phyloP scores from a whole-genome alignment of 35 echinoderm and acorn worm species.

The Apostichopus japonicus region DNA sequence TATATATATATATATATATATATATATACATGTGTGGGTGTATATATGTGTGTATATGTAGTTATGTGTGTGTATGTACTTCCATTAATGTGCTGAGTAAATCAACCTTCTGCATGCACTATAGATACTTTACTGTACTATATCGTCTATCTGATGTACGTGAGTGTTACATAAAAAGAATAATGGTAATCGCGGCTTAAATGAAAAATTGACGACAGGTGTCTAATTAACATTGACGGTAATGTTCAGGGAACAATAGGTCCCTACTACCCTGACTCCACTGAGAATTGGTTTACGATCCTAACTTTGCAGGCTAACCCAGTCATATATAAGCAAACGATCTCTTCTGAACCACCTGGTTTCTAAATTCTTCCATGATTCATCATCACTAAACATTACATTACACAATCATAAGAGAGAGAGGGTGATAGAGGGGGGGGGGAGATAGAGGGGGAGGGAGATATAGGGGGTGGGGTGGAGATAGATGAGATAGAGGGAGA shows the following conservation, averaged over 20 bases:
- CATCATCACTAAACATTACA: not conserved
- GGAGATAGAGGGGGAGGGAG: no score
- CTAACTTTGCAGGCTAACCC: not conserved
- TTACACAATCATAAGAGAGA: no score
- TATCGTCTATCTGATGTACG: no score
- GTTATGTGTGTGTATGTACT: no score
- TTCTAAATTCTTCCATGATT: not conserved
- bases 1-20: no score
- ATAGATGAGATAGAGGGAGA: no score
- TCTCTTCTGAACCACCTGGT: not conserved
- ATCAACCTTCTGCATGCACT: no score
- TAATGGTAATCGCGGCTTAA: not conserved
- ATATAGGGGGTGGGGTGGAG: not conserved
- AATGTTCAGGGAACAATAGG: not conserved
- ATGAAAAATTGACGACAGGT: constrained; percentile 41
- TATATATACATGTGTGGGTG: no score
- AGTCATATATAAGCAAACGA: not conserved
- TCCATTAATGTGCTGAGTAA: no score
- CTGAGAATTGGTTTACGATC: not conserved
- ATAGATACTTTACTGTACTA: no score
- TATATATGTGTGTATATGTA: no score
- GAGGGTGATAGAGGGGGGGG: not conserved
- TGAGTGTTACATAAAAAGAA: no score
- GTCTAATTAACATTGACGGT: not conserved
- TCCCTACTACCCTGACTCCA: not conserved